Conservation (phyloP, 1,140 invertebrate species). For the Procambarus virginalis region DNA sequence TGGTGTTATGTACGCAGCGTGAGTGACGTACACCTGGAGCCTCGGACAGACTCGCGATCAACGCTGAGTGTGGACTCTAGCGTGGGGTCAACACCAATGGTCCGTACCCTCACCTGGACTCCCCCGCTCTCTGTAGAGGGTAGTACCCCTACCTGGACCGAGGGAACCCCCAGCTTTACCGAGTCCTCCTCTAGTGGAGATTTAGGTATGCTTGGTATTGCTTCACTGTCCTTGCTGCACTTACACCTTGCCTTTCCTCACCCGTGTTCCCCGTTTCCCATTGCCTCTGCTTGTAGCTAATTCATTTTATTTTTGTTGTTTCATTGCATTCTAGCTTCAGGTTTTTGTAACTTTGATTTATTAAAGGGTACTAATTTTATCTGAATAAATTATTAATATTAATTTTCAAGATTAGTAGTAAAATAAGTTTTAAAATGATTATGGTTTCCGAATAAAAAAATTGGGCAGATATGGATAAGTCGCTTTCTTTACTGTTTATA, state of each 20-base stretch:
- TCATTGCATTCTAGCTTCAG: neutral
- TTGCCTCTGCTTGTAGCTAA: neutral
- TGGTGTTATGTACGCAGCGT: slow-evolving; percentile 74
- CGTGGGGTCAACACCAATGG: slow-evolving; percentile 73
- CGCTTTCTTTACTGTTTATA: too few species aligned
- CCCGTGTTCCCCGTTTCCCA: neutral
- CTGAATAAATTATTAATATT: too few species aligned
- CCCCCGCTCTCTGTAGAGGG: slow-evolving; percentile 90
- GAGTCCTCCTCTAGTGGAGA: slow-evolving; percentile 95
- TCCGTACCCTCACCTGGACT: slow-evolving; percentile 84
- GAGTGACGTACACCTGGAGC: slow-evolving; percentile 78
- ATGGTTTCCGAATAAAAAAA: too few species aligned
- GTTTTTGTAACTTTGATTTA: neutral
- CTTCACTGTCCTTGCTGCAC: neutral
- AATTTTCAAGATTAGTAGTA: too few species aligned
- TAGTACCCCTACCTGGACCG: slow-evolving; percentile 96
- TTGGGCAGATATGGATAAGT: too few species aligned
- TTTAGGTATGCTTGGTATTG: slow-evolving; percentile 79
- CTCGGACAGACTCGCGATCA: slow-evolving; percentile 80
- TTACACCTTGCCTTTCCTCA: neutral
- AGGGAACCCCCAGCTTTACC: slow-evolving; percentile 97
- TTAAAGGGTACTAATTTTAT: too few species aligned
- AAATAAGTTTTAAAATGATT: too few species aligned
- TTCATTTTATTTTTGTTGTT: slow-evolving; percentile 3
- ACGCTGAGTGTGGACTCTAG: slow-evolving; percentile 82